Evolutionary conservation across 2,888 invertebrate species (phyloP).

Genomic region (Tenthredo livida): DNA sequence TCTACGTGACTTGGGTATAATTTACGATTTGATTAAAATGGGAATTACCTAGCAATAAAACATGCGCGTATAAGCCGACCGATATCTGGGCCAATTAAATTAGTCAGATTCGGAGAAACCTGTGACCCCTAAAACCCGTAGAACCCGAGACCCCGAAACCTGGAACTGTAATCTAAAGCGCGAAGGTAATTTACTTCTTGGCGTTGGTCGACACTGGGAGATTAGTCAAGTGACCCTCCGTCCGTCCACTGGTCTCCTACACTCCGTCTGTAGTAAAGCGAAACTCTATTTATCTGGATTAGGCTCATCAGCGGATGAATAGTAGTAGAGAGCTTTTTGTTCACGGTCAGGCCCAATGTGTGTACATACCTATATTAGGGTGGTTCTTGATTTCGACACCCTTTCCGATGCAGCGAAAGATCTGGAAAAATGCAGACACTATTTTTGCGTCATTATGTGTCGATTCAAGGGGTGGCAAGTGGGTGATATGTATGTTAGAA

Average conservation of each 20-base stretch:
- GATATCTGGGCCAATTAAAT: slow-evolving; percentile 53
- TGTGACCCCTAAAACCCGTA: background rate
- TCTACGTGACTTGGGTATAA: slow-evolving; percentile 1
- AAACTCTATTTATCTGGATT: slow-evolving; percentile 55
- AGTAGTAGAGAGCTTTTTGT: slow-evolving; percentile 52
- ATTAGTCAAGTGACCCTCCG: slow-evolving; percentile 56
- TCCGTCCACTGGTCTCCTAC: slow-evolving; percentile 49
- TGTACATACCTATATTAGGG: background rate
- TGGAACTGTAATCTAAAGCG: slow-evolving; percentile 55
- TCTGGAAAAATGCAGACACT: no score
- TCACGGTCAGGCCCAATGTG: slow-evolving; percentile 45
- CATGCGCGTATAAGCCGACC: slow-evolving; percentile 7
- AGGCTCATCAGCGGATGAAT: slow-evolving; percentile 54
- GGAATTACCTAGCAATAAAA: slow-evolving; percentile 37
- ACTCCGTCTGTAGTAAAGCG: slow-evolving; percentile 51
- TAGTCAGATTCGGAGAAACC: slow-evolving; percentile 43
- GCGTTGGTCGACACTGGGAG: slow-evolving; percentile 49
- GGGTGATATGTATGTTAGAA: no score
- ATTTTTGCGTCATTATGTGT: no score
- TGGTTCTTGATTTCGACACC: no score
- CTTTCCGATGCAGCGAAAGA: no score
- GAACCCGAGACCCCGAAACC: slow-evolving; percentile 39
- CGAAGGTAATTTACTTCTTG: slow-evolving; percentile 55
- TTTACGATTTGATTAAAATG: slow-evolving; percentile 31
- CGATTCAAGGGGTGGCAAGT: no score